Evolutionary conservation across 1,140 invertebrate species (phyloP), one percentile per base, ranked within the genome.

Genomic region (Drosophila quadrilineata): DNA sequence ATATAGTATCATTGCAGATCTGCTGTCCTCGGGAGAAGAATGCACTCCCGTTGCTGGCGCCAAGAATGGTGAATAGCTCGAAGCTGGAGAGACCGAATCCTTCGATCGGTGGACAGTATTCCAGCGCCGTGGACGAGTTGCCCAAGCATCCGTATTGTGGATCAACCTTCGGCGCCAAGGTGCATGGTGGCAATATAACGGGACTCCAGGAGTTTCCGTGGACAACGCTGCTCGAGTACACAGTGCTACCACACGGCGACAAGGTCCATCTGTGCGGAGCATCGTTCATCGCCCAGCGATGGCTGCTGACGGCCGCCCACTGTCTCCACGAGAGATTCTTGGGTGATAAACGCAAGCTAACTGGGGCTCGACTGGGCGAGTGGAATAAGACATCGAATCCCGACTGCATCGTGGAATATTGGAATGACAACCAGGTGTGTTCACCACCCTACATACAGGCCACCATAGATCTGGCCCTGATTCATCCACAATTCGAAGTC

Each of bases 361-460:
- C 49, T 8, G 71, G 71, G 0, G 87, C 90, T 68, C 75, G 86
- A 35, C 36, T 89, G 43, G 75, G 89, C 41, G 85, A 91, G 43
- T 90, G 84, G 77, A 71, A 90, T 35, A 62, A 63, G 19, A 63
- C 43, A 0, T 68, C 46, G 2, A 46, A 82, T 29, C 60, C 58
- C 3, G 90, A 90, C 14, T 90, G 89, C 50, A 54, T 76, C 9
- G 63, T 17, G 0, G n/a, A n/a, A n/a, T 3, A 28, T 0, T 10
- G 26, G 10, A 48, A 41, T 1, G 77, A 77, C 0, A 24, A 35
- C 12, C 17, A 6, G 0, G 46, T 88, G 4, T 93, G 93, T 67
- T 89, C 92, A 0, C 91, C 91, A 3, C 87, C 89, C 0, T 90
- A 91, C 0, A 56, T 94, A 1, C 92, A 94, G 71, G 87, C 95